These are phyloP conservation scores for Ericerus pela DNA, from an alignment of 1,140 invertebrate species.

Conservation along the genomic window DNA sequence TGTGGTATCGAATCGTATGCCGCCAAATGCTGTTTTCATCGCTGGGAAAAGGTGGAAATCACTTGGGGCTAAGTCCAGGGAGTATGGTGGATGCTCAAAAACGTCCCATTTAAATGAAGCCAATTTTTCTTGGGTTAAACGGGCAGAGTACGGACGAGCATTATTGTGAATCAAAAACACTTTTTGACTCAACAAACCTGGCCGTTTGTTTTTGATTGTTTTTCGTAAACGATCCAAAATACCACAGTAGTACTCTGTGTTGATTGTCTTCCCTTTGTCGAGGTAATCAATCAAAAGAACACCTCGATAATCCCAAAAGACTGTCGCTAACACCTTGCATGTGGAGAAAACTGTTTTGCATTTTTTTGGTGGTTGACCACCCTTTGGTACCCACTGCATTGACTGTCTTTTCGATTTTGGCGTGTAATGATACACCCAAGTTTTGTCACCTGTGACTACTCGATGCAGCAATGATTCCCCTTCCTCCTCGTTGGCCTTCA, in stretches of 20 bases:
- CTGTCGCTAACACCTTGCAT: too few species aligned
- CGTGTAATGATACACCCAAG: too few species aligned
- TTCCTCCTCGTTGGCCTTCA: too few species aligned
- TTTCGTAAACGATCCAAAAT: constrained; percentile 11
- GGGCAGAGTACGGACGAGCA: constrained; percentile 23
- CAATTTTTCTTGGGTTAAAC: constrained; percentile 17
- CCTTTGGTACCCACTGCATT: too few species aligned
- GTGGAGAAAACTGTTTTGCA: too few species aligned
- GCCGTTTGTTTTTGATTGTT: constrained; percentile 21
- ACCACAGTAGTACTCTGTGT: constrained; percentile 15
- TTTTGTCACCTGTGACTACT: too few species aligned
- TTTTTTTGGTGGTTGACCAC: too few species aligned
- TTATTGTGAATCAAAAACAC: constrained; percentile 28
- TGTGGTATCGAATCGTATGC: constrained; percentile 14
- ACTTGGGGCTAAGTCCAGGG: constrained; percentile 25
- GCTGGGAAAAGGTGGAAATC: constrained; percentile 25
- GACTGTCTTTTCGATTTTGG: too few species aligned
- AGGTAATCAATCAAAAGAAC: constrained; percentile 15
- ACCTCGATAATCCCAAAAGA: constrained; percentile 25
- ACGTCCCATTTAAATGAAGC: constrained; percentile 24
- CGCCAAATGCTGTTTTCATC: constrained; percentile 17
- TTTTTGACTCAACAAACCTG: constrained; percentile 18
- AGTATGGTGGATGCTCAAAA: constrained; percentile 26
- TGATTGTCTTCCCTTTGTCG: background rate
- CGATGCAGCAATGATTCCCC: too few species aligned